A percentile compares a stretch with the other conserved stretches of the same genome.
Conservation (phyloP, 2,797 vertebrate species). For the Anabas testudineus region DNA sequence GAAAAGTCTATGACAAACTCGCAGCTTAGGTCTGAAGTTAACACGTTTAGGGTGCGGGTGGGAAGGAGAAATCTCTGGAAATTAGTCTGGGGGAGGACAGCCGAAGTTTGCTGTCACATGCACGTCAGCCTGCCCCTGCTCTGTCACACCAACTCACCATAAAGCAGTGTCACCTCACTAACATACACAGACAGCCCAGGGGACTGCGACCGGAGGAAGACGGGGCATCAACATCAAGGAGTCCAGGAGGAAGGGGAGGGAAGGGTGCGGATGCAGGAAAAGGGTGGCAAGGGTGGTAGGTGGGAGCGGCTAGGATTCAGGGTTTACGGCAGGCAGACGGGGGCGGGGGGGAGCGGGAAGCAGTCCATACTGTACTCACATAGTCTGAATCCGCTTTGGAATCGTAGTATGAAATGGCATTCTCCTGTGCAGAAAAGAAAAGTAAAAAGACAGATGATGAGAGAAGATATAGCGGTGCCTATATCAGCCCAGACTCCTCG, state of each 20-base stretch:
- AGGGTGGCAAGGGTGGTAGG: conserved; percentile 37
- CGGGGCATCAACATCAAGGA: conserved; percentile 56
- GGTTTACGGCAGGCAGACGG: conserved; percentile 59
- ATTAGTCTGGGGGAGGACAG: conserved; percentile 53
- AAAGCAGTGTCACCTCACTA: conserved; percentile 67
- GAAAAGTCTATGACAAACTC: conserved; percentile 8
- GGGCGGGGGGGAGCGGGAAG: conserved; percentile 17
- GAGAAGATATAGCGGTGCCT: conserved; percentile 76
- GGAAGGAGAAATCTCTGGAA: conserved; percentile 31
- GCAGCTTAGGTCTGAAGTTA: conserved; percentile 11
- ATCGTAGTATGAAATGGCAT: conserved; percentile 96
- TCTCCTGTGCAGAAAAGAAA: conserved; percentile 89
- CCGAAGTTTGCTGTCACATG: conserved; percentile 72
- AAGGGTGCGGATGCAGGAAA: conserved; percentile 61
- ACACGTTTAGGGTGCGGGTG: not conserved
- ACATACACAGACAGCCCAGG: conserved; percentile 71
- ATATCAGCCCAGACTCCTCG: conserved; percentile 68
- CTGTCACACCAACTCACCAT: conserved; percentile 72
- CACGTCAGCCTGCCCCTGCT: conserved; percentile 61
- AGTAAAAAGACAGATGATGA: conserved; percentile 80
- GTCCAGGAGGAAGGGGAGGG: conserved; percentile 10
- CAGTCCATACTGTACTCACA: conserved; percentile 87
- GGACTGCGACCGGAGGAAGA: conserved; percentile 46
- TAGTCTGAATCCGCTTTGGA: conserved; percentile 96
- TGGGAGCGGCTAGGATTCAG: conserved; percentile 36